phyloP scores from a whole-genome alignment of 2,888 invertebrate species.

The Shargacucullia verbasci region DNA sequence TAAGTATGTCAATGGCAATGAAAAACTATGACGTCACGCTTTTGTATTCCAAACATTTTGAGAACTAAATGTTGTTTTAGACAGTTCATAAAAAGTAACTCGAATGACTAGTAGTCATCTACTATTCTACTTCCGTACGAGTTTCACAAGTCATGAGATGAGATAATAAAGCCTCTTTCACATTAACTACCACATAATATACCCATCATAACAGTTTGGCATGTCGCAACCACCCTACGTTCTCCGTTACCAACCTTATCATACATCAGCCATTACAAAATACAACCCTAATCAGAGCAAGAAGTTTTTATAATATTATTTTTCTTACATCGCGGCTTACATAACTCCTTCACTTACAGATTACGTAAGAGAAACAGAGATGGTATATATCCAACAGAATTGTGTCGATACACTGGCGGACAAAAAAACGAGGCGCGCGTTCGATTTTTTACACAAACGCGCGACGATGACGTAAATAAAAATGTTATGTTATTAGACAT shows the following conservation, averaged over 20 bases:
- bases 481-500: slow-evolving; percentile 14
- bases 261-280: slow-evolving; percentile 43
- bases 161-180: slow-evolving; percentile 1
- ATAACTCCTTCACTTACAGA: slow-evolving; percentile 45
- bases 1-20: too few species aligned
- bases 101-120: too few species aligned
- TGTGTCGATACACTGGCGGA: slow-evolving; percentile 16
- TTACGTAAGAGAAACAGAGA: slow-evolving; percentile 53
- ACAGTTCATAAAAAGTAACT: too few species aligned
- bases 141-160: background rate
- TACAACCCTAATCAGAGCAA: slow-evolving; percentile 59
- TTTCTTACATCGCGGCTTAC: slow-evolving; percentile 51
- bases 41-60: too few species aligned
- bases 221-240: slow-evolving; percentile 23
- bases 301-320: slow-evolving; percentile 50
- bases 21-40: too few species aligned
- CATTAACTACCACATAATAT: background rate
- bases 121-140: background rate
- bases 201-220: slow-evolving; percentile 3
- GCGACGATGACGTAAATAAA: slow-evolving; percentile 27
- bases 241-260: slow-evolving; percentile 39
- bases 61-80: too few species aligned
- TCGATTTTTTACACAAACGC: slow-evolving; percentile 8
- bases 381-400: slow-evolving; percentile 33
- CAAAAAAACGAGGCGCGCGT: slow-evolving; percentile 14